phyloP scores from a whole-genome alignment of 2,888 invertebrate genomes.

The Tetramorium bicarinatum region DNA sequence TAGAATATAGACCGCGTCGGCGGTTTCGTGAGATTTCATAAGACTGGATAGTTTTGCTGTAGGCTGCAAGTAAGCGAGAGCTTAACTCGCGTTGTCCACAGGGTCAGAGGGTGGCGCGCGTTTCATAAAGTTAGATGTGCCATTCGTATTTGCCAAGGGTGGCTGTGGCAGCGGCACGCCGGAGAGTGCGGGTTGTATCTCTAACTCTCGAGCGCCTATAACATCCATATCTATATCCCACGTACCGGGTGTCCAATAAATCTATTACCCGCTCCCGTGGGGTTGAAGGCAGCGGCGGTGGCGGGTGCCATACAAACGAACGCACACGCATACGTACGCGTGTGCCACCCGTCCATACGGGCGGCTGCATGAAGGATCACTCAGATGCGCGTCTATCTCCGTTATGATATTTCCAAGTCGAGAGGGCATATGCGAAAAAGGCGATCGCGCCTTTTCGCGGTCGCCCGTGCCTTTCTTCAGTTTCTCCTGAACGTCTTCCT shows the following conservation, averaged over 20 bases:
- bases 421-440: slow-evolving; percentile 67
- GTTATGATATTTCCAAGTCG: slow-evolving; percentile 79
- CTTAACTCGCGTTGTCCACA: slow-evolving; percentile 31
- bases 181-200: slow-evolving; percentile 76
- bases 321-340: slow-evolving; percentile 59
- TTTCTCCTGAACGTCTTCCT: slow-evolving; percentile 42
- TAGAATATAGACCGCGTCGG: not conserved
- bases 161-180: slow-evolving; percentile 63
- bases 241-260: slow-evolving; percentile 85
- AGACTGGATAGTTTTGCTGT: slow-evolving; percentile 3
- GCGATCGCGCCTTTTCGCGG: slow-evolving; percentile 68
- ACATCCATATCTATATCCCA: slow-evolving; percentile 82
- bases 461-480: slow-evolving; percentile 62
- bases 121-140: slow-evolving; percentile 80
- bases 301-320: slow-evolving; percentile 70
- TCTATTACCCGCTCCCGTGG: slow-evolving; percentile 85
- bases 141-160: slow-evolving; percentile 76
- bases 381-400: slow-evolving; percentile 81
- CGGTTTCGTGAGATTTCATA: not conserved
- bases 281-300: slow-evolving; percentile 68
- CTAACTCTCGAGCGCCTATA: slow-evolving; percentile 80
- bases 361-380: slow-evolving; percentile 73
- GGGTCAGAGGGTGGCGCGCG: slow-evolving; percentile 59
- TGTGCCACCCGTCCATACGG: slow-evolving; percentile 39
- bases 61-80: not conserved